Evolutionary conservation across 2,888 invertebrate species (phyloP), one percentile per base, ranked within the genome.

Genomic region (Eurois occulta): DNA sequence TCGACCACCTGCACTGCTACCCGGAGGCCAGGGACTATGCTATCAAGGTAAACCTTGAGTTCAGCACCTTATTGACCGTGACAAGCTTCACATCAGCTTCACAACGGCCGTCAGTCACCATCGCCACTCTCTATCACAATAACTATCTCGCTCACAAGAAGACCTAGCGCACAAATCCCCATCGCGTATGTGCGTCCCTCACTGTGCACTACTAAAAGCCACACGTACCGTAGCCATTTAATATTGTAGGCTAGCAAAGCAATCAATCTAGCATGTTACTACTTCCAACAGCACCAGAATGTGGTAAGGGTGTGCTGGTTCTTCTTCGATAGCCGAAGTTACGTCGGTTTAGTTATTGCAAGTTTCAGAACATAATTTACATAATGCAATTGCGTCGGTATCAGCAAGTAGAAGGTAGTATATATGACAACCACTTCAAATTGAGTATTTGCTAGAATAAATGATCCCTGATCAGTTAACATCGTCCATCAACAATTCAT

Each of bases 1-100:
- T 98, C 62, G 94, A 95, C 1, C 98, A 99, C 92, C 94, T 99
- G n/a, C 97, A 97, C 85, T 97, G 97, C 87, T 98, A 98, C 94
- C 98, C 98, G 0, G 98, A 98, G 89, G 97, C 98, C 0, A 97
- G 98, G 88, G 97, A 97, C 91, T 97, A 97, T 83, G 98, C 98
- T 84, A 97, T 98, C 67, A 98, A 98, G 97, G 97, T 98, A 93
- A 86, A 8, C 0, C n/a, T 8, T 18, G 8, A 21, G 2, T 32
- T n/a, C n/a, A n/a, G n/a, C n/a, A n/a, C n/a, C n/a, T n/a, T 58
- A 55, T 3, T 55, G 55, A 55, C 28, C 7, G 16, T 58, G 28
- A 58, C 5, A 28, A 58, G 28, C 28, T 28, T 2, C n/a, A 55
- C 13, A n/a, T n/a, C n/a, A n/a, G n/a, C n/a, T 55, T 28, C n/a